These are phyloP conservation scores for Phortica okadai DNA, from an alignment of 2,888 invertebrate genomes.

Conservation along the genomic window DNA sequence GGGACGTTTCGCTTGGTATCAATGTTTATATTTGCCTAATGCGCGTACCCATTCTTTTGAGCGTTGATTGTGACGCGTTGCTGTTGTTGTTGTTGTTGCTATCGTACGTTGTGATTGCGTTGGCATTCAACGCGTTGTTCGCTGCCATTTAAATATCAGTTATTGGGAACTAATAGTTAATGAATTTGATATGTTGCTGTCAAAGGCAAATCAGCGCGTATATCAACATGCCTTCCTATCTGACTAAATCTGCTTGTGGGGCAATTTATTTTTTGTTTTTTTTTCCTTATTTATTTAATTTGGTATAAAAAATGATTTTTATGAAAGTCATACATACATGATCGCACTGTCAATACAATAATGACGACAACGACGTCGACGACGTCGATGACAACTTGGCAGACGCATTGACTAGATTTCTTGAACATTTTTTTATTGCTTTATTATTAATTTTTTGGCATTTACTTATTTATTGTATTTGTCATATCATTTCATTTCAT, in stretches of 20 bases:
- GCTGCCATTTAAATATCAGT: conserved; percentile 11
- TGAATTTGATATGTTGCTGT: conserved; percentile 5
- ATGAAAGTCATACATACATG: too few species aligned
- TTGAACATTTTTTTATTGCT: too few species aligned
- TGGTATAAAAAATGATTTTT: too few species aligned
- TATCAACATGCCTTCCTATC: not conserved
- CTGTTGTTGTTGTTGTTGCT: not conserved
- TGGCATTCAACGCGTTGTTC: not conserved
- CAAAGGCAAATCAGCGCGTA: not conserved
- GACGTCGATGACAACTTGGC: not conserved
- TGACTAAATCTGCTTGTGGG: not conserved
- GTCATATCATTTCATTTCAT: too few species aligned
- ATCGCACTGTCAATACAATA: too few species aligned
- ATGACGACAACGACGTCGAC: not conserved
- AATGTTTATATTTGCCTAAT: not conserved
- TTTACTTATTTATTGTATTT: too few species aligned
- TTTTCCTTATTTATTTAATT: not conserved
- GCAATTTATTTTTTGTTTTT: not conserved
- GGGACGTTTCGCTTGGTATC: not conserved
- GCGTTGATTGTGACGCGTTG: not conserved
- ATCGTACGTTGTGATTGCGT: not conserved
- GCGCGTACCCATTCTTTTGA: not conserved
- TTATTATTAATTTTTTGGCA: too few species aligned
- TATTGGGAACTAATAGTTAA: conserved; percentile 14
- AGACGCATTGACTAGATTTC: too few species aligned